A percentile compares a stretch with the other conserved stretches of the same genome.
Conservation (phyloP, 1,140 invertebrate species). For the Bursaphelenchus mucronatus region DNA sequence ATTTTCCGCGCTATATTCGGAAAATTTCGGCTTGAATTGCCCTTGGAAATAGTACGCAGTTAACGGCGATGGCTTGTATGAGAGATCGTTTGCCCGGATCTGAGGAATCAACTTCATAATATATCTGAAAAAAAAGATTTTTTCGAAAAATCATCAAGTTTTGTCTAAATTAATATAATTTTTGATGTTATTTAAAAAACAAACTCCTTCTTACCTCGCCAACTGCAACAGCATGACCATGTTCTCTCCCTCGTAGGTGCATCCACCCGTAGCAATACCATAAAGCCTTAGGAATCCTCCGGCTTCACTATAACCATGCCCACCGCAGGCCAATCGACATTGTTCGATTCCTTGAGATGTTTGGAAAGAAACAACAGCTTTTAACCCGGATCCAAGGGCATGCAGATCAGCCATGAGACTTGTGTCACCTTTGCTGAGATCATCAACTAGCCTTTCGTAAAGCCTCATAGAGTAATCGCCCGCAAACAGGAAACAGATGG, state of each 20-base stretch:
- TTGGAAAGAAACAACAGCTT: constrained; percentile 76
- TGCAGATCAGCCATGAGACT: constrained; percentile 67
- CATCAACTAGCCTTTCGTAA: constrained; percentile 75
- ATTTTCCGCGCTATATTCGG: too few relatives aligned
- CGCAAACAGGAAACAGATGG: constrained; percentile 72
- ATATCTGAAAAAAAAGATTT: too few relatives aligned
- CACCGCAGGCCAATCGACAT: constrained; percentile 78
- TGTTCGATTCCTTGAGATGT: constrained; percentile 72
- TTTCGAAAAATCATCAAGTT: too few relatives aligned
- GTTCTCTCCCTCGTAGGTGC: constrained; percentile 73
- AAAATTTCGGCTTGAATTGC: too few relatives aligned
- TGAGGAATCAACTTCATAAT: too few relatives aligned
- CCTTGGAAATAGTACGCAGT: too few relatives aligned
- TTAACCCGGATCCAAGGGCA: constrained; percentile 80
- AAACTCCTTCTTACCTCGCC: constrained; percentile 75
- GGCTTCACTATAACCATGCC: constrained; percentile 78
- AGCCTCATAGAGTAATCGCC: constrained; percentile 74
- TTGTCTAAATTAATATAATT: too few relatives aligned
- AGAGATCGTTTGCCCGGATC: too few relatives aligned
- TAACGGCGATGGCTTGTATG: too few relatives aligned
- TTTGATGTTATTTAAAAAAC: constrained; percentile 62
- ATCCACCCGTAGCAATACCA: constrained; percentile 69
- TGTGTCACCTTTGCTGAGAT: constrained; percentile 67
- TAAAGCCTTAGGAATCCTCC: constrained; percentile 80
- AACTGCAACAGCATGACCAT: constrained; percentile 70